Conservation (phyloP, 2,113 vertebrate species). For the Asarcornis scutulata region DNA sequence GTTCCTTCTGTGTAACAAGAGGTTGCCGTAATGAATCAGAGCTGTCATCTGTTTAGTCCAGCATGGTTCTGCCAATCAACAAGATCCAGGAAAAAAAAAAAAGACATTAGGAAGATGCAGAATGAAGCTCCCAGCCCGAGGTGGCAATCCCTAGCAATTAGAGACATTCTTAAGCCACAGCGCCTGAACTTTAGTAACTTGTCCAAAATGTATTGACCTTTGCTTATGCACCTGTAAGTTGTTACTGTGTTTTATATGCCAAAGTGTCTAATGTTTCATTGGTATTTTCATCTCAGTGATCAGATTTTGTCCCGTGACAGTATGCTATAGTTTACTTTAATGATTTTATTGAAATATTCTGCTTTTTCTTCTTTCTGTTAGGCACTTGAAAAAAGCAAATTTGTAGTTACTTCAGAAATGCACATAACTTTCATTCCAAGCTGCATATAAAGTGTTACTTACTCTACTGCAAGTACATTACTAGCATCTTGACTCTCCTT, state of each 20-base stretch:
- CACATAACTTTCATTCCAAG: neutral
- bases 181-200: neutral
- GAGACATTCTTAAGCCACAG: neutral
- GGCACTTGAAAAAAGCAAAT: neutral
- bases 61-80: neutral
- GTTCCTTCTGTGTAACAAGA: neutral
- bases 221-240: neutral
- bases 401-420: neutral
- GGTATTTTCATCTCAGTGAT: neutral
- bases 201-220: neutral
- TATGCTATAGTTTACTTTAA: neutral
- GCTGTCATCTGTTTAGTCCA: neutral
- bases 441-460: neutral
- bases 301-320: neutral
- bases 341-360: neutral
- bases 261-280: neutral
- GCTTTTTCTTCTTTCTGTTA: neutral
- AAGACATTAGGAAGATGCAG: neutral
- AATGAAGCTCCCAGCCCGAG: no score
- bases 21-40: no score
- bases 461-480: neutral
- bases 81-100: neutral
- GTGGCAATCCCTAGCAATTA: accelerated
- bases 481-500: neutral
- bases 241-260: neutral